Percentiles rank a stretch among this genome's conserved stretches.
Conservation (phyloP, 2,888 invertebrate genomes). For the Autographa gamma region DNA sequence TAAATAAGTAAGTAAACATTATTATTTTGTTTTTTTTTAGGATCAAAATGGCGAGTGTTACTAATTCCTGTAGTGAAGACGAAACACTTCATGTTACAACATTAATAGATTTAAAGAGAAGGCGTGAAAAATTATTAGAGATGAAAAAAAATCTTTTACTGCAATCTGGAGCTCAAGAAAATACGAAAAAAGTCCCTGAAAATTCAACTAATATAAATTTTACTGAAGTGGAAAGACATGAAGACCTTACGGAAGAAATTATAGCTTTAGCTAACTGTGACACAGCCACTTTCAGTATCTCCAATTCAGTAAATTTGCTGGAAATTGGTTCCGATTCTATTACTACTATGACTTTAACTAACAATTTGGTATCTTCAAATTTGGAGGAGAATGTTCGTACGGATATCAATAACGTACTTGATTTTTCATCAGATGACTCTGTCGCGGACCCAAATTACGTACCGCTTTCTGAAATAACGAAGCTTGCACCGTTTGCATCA, state of each 20-base stretch:
- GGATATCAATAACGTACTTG: neutral
- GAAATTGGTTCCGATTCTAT: no score
- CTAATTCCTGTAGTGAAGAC: neutral
- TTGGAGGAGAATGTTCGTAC: neutral
- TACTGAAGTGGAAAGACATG: no score
- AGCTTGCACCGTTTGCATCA: neutral
- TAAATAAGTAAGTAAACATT: constrained; percentile 6
- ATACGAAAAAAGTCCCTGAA: no score
- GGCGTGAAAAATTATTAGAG: no score
- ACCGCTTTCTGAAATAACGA: neutral
- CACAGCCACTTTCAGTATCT: neutral
- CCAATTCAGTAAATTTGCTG: neutral
- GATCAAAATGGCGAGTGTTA: constrained; percentile 1
- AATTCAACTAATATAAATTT: no score
- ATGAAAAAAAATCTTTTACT: no score
- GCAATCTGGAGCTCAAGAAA: no score
- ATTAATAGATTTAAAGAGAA: neutral
- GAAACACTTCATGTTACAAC: neutral
- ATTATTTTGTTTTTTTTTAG: constrained; percentile 1
- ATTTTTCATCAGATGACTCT: no score
- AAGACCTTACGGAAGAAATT: no score
- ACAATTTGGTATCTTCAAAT: neutral
- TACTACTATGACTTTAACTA: no score
- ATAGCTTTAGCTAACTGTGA: neutral
- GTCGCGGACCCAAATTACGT: neutral